Evolutionary conservation across 1,140 invertebrate species (phyloP), one percentile per base, ranked within the genome.

Genomic region (Holcopasites calliopsidis): DNA sequence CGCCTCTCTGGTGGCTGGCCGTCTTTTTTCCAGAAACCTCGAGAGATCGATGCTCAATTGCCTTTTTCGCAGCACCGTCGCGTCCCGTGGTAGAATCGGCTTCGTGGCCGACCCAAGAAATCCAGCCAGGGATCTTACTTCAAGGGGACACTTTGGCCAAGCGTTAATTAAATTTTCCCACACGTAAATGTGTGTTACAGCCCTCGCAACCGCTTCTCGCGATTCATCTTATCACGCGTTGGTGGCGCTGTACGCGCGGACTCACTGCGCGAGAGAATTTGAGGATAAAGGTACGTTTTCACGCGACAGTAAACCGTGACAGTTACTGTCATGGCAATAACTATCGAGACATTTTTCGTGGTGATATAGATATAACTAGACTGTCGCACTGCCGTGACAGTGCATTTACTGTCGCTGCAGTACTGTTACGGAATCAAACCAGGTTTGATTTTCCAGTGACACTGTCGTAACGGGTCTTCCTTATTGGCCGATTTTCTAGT

Each of bases 81-180:
- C 10, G 64, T 44, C 33, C 38, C 40, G 33, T 49, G 40, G 26
- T 60, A 5, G 16, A 21, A 55, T 76, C 78, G 68, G 76, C 79
- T 52, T 64, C 26, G 7, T 42, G 47, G 65, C 76, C 79, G 70
- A 83, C 47, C 33, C 31, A 1, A 55, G 26, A 73, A 74, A 83
- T 61, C 81, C 60, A n/a, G 65, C 21, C 65, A 42, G 55, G 71
- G 49, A 68, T 68, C 55, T 71, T 70, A 72, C 52, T 70, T 55
- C 60, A 62, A 76, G 54, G n/a, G 47, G 38, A 68, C 44, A 44
- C 74, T 82, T 65, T 47, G 35, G 49, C 60, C 13, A 64, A 72
- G 54, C 50, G 62, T 68, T 84, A 84, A 85, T 85, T 85, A 50
- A 80, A 84, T 85, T 85, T 82, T 54, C n/a, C n/a, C 83, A 80